Evolutionary conservation across 2,888 invertebrate genomes (phyloP).

Genomic region (Caenorhabditis macrosperma): DNA sequence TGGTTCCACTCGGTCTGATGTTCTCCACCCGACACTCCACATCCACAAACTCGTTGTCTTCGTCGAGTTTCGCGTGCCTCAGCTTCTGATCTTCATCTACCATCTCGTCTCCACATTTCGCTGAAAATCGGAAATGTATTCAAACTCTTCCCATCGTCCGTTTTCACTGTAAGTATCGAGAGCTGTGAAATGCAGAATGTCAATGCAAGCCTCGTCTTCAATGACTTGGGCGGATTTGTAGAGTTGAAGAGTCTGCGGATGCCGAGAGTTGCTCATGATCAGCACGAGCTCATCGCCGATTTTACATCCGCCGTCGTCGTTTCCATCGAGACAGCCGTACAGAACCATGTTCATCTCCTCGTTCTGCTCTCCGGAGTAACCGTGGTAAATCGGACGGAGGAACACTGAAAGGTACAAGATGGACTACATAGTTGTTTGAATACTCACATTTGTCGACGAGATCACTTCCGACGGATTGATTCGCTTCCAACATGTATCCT

Average conservation of each 20-base stretch:
- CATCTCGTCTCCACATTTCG: constrained; percentile 67
- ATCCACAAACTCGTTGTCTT: constrained; percentile 72
- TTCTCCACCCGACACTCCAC: constrained; percentile 73
- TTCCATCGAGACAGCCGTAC: constrained; percentile 63
- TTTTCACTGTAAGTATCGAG: constrained; percentile 68
- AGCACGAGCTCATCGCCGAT: constrained; percentile 64
- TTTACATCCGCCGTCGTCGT: constrained; percentile 63
- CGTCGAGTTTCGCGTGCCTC: constrained; percentile 68
- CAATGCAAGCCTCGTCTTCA: constrained; percentile 71
- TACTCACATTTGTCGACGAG: constrained; percentile 43
- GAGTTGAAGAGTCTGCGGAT: constrained; percentile 72
- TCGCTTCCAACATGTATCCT: constrained; percentile 63
- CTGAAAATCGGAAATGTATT: too few relatives aligned
- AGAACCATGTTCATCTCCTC: constrained; percentile 73
- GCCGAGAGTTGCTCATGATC: constrained; percentile 71
- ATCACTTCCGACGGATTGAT: constrained; percentile 10
- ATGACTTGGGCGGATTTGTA: constrained; percentile 72
- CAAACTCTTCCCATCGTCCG: not conserved
- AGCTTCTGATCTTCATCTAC: constrained; percentile 74
- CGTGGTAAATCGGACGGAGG: constrained; percentile 69
- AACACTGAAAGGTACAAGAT: constrained; percentile 66
- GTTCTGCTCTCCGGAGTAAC: constrained; percentile 70
- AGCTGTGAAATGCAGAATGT: constrained; percentile 68
- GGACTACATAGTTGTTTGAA: too few relatives aligned
- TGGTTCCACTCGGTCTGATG: constrained; percentile 50